Conservation (phyloP, 92 coral and sea anemone genomes). For the Heliopora coerulea region DNA sequence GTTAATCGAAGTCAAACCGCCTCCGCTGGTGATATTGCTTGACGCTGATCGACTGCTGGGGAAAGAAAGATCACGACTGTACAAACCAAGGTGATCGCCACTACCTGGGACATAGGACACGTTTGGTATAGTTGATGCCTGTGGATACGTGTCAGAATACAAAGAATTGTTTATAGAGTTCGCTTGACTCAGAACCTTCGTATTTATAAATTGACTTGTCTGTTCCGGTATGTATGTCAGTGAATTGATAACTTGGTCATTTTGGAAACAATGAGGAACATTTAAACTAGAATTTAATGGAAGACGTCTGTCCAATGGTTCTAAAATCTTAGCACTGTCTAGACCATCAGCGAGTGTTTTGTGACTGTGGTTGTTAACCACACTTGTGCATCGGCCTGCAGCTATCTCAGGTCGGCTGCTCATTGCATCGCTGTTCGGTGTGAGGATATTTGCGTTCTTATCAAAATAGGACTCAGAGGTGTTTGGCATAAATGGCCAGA, state of each 20-base stretch:
- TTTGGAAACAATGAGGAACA: background rate
- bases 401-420: no score
- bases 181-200: constrained; percentile 8
- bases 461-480: constrained; percentile 9
- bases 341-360: background rate
- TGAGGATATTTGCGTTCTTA: constrained; percentile 2
- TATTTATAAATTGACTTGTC: constrained; percentile 1
- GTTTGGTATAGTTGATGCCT: background rate
- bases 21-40: background rate
- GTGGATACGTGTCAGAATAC: constrained; percentile 33
- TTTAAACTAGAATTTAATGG: background rate
- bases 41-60: background rate
- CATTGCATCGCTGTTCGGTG: background rate
- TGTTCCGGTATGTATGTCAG: constrained; percentile 8
- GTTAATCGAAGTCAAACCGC: background rate
- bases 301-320: background rate
- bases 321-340: background rate
- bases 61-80: background rate
- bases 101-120: background rate
- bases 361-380: background rate
- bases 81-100: background rate
- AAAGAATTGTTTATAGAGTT: constrained; percentile 3
- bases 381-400: background rate
- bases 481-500: constrained; percentile 17
- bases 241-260: background rate